Base-by-base conservation (phyloP, 2,113 vertebrate genomes). In the Onychostruthus taczanowskii region DNA sequence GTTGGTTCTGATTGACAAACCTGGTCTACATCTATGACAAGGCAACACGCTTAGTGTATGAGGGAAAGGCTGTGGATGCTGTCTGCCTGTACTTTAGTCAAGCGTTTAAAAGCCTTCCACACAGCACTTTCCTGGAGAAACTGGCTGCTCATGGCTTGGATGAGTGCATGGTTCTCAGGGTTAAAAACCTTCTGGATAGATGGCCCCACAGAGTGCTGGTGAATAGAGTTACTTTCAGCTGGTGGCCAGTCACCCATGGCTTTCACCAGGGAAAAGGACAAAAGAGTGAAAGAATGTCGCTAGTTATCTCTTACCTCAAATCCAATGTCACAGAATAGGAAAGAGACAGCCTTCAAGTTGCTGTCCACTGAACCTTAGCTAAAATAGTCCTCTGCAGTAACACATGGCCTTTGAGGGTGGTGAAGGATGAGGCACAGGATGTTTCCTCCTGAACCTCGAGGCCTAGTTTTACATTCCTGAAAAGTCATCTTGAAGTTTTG, bases 141-240 rank as follows among this genome's bases (percentile, higher is more conserved):
- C 37, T 44, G 18, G 17, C 33, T 64, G 44, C 18, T 35, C 13
- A 11, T 16, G 27, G 44, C 37, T 67, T 52, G 22, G 13, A 23
- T 16, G 19, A 13, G 13, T 20, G 23, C 33, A 37, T 7, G 23
- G 6, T 13, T 74, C 10, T 27, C 2, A 4, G 27, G 19, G 28
- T 59, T 52, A 39, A 44, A 59, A 52, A 52, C 8, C 8, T 10
- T 6, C 19, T 58, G 22, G 59, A 50, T 3, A 47, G 23, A 19
- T 0, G 0, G 8, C 23, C 37, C 27, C 52, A 74, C 37, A 44
- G 19, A 44, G 19, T 4, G 28, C 4, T 52, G 23, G 27, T 50
- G 28, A 67, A 67, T 15, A 16, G 16, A 67, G 27, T 39, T 39
- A 74, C 19, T n/a, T 13, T 26, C 23, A 59, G 9, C 1, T 33